Evolutionary conservation across 2,113 vertebrate genomes (phyloP).

Genomic region (Larimichthys polyactis): DNA sequence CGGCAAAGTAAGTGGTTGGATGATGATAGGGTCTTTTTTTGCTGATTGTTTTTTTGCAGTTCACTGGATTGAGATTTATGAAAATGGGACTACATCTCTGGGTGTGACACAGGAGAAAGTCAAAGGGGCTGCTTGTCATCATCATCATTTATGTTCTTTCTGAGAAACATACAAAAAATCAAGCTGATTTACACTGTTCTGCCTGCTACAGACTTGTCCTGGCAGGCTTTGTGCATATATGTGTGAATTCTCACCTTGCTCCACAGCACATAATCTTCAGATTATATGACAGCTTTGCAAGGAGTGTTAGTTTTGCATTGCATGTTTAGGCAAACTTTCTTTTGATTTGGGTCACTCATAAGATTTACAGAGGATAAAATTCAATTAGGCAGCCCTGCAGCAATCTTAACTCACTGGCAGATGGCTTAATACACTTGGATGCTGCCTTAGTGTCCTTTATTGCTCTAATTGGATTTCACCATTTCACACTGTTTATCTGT

Average conservation of each 20-base stretch:
- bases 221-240: constrained; percentile 42
- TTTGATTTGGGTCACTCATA: constrained; percentile 74
- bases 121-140: not conserved
- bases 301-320: constrained; percentile 43
- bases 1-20: not conserved
- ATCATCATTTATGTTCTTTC: constrained; percentile 15
- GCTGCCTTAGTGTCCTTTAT: constrained; percentile 58
- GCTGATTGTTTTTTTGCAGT: not conserved
- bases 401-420: constrained; percentile 69
- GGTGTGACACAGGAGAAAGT: constrained; percentile 3
- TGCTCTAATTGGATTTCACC: constrained; percentile 74
- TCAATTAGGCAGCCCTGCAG: constrained; percentile 77
- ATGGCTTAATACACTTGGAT: constrained; percentile 73
- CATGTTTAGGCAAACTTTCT: constrained; percentile 69
- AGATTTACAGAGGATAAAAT: constrained; percentile 71
- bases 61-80: not conserved
- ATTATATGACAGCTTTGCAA: constrained; percentile 71
- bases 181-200: not conserved
- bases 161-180: not conserved
- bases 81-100: constrained; percentile 19
- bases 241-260: constrained; percentile 63
- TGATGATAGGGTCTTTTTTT: not conserved
- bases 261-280: constrained; percentile 50
- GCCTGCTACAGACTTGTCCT: constrained; percentile 33
- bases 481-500: constrained; percentile 70